Percentiles rank a stretch among this genome's conserved stretches.
phyloP scores from a whole-genome alignment of 1,140 invertebrate species.

The Acromyrmex heyeri region DNA sequence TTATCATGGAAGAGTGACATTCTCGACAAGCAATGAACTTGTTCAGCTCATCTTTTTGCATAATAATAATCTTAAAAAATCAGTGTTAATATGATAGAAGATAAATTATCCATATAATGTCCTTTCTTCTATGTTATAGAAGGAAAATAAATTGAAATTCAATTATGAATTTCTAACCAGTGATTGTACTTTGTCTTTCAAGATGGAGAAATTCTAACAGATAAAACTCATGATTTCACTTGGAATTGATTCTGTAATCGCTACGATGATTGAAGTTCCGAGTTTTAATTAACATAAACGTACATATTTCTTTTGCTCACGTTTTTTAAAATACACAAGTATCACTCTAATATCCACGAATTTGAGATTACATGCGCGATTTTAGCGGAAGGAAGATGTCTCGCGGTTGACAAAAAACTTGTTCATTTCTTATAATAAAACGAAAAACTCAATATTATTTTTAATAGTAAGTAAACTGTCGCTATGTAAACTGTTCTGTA shows the following conservation, averaged over 20 bases:
- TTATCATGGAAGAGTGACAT: not conserved
- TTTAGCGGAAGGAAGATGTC: not conserved
- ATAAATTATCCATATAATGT: not conserved
- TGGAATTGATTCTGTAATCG: not conserved
- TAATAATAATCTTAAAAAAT: not conserved
- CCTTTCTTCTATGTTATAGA: too few relatives aligned
- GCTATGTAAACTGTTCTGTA: too few relatives aligned
- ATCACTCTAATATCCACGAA: not conserved
- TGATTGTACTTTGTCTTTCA: not conserved
- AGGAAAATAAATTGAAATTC: not conserved
- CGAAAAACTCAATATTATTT: not conserved
- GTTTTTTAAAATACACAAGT: not conserved
- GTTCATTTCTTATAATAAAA: not conserved
- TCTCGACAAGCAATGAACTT: not conserved
- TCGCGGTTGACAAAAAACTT: not conserved
- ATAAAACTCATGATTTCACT: conserved; percentile 10
- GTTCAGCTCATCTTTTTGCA: not conserved
- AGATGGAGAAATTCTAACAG: not conserved
- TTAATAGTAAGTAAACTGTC: not conserved
- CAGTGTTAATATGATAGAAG: not conserved
- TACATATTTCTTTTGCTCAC: not conserved
- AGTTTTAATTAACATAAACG: not conserved
- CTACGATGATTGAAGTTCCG: not conserved
- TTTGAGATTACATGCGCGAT: not conserved
- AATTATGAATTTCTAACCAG: not conserved